phyloP scores from a whole-genome alignment of 2,888 invertebrate species.

The Rhagonycha lutea region DNA sequence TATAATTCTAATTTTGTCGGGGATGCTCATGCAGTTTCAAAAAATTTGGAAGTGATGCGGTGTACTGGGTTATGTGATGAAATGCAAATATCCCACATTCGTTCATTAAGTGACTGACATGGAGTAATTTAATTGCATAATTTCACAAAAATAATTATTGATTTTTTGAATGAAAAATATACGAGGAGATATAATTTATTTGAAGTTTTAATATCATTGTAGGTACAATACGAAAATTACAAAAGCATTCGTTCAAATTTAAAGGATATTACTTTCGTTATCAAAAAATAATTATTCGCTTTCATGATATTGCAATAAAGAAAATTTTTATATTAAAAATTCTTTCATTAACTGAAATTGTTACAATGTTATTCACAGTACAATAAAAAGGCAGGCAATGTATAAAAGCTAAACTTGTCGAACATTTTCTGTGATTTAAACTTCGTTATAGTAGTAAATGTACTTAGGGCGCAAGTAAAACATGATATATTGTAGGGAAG shows the following conservation, averaged over 20 bases:
- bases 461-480: not conserved
- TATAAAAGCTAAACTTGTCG: not conserved
- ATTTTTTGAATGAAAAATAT: not conserved
- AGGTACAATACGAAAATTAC: not conserved
- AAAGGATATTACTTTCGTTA: not conserved
- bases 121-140: too few relatives aligned
- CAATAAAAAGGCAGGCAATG: not conserved
- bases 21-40: not conserved
- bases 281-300: not conserved
- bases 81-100: not conserved
- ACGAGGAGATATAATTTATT: not conserved
- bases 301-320: not conserved
- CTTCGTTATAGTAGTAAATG: not conserved
- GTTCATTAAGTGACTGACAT: not conserved
- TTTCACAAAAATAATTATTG: not conserved
- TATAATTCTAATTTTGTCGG: not conserved
- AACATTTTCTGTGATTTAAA: not conserved
- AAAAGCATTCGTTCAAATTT: not conserved
- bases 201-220: not conserved
- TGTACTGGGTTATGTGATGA: not conserved
- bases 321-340: not conserved
- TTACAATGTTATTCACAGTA: not conserved
- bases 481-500: not conserved
- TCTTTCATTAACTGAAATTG: not conserved
- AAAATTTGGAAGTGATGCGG: not conserved